phyloP scores from a whole-genome alignment of 2,797 vertebrate species.

The Chaetophractus vellerosus region DNA sequence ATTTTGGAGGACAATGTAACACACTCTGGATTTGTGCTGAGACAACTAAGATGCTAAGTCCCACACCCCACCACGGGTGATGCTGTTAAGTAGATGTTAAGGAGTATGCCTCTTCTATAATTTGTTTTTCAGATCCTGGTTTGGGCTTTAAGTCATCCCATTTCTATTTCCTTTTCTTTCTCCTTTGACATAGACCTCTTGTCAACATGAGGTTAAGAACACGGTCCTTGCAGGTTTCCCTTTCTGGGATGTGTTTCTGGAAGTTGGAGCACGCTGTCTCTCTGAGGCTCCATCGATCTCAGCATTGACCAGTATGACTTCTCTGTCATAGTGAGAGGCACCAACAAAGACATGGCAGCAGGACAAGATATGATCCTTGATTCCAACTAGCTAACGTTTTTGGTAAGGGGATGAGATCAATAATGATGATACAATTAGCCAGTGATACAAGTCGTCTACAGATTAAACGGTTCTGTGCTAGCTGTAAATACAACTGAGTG shows the following conservation, averaged over 20 bases:
- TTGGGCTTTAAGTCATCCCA: not conserved
- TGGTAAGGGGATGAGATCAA: conserved; percentile 10
- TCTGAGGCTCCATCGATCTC: not conserved
- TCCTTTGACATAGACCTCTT: not conserved
- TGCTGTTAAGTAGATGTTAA: too few species aligned
- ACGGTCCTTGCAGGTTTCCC: not conserved
- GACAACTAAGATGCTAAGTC: not conserved
- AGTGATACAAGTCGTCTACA: not conserved
- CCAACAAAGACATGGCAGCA: not conserved
- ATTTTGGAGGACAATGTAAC: not conserved
- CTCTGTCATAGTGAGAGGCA: not conserved
- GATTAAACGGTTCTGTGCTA: not conserved
- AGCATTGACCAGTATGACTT: not conserved
- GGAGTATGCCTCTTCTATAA: not conserved
- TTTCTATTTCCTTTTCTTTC: not conserved
- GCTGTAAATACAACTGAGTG: not conserved
- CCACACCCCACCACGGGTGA: too few species aligned
- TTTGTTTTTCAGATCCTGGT: not conserved
- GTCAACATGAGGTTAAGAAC: not conserved
- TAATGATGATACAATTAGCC: not conserved
- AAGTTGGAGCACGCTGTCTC: not conserved
- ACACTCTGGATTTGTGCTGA: not conserved
- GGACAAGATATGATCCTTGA: not conserved
- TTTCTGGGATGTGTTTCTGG: not conserved
- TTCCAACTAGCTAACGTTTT: not conserved